A percentile compares a stretch with the other conserved stretches of the same genome.
These are phyloP conservation scores for Trialeurodes vaporariorum DNA, from an alignment of 1,140 invertebrate genomes.

Conservation along the genomic window DNA sequence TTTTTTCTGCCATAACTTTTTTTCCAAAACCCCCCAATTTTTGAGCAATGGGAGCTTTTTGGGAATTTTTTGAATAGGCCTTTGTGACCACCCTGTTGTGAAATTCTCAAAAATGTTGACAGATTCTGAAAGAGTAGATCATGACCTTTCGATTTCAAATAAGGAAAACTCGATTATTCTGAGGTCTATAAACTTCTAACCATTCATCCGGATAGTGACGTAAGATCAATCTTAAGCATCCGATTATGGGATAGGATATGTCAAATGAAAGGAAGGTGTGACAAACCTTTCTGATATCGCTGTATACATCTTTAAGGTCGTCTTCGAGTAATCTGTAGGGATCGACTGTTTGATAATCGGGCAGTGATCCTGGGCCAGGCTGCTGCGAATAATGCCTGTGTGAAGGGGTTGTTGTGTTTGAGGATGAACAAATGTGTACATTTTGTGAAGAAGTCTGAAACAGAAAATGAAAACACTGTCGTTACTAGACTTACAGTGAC, in stretches of 20 bases:
- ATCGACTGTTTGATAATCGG: slow-evolving; percentile 60
- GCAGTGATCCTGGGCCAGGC: slow-evolving; percentile 32
- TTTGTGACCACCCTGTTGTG: too few species aligned
- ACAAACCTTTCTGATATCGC: slow-evolving; percentile 67
- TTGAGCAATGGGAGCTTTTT: too few species aligned
- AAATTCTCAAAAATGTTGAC: too few species aligned
- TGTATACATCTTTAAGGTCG: slow-evolving; percentile 68
- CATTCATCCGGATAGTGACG: background rate
- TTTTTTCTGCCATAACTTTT: too few species aligned
- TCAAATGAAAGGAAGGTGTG: background rate
- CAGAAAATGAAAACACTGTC: background rate
- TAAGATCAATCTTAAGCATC: too few species aligned
- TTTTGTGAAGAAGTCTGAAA: background rate
- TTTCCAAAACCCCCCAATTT: too few species aligned
- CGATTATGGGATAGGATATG: too few species aligned
- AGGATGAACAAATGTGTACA: background rate
- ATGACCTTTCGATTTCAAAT: too few species aligned
- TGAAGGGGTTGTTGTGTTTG: background rate
- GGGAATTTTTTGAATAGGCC: too few species aligned
- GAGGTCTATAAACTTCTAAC: background rate
- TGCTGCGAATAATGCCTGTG: background rate
- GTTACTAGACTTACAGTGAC: too few species aligned
- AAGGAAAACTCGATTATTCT: too few species aligned
- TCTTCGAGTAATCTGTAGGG: slow-evolving; percentile 73
- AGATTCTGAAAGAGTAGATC: too few species aligned